Evolutionary conservation across 30 jellyfish, hydroid and myxozoan species (phyloP).

Genomic region (Cassiopea andromeda): DNA sequence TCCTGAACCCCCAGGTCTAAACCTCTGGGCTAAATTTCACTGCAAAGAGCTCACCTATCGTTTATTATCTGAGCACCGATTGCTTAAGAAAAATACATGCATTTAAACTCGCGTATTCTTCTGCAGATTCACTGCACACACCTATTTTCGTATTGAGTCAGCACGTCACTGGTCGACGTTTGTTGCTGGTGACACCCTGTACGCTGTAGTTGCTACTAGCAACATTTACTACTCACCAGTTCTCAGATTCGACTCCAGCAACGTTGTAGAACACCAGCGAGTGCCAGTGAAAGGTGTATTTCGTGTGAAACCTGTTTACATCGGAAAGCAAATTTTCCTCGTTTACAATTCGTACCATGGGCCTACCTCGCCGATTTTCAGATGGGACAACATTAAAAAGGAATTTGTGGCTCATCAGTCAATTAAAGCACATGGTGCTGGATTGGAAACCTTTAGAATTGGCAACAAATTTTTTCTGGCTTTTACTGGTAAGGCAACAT

Average conservation of each 20-base stretch:
- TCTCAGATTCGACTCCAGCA: conserved; percentile 37
- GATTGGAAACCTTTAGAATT: conserved; percentile 80
- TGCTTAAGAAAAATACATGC: too few species aligned
- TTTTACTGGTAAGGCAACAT: conserved; percentile 66
- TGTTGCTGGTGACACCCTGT: conserved; percentile 64
- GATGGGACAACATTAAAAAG: conserved; percentile 59
- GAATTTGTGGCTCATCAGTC: conserved; percentile 65
- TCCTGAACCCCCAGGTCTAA: too few species aligned
- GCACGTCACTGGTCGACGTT: conserved; percentile 95
- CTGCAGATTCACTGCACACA: conserved; percentile 58
- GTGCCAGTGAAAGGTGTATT: conserved; percentile 77
- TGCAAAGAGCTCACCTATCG: too few species aligned
- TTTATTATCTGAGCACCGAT: too few species aligned
- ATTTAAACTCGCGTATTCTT: neutral
- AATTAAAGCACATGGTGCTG: conserved; percentile 79
- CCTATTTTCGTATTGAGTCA: conserved; percentile 41
- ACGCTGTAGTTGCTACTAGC: conserved; percentile 89
- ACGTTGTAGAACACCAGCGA: conserved; percentile 68
- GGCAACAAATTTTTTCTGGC: conserved; percentile 76
- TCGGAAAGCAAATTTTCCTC: conserved; percentile 37
- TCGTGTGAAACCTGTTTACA: conserved; percentile 72
- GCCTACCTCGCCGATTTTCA: conserved; percentile 65
- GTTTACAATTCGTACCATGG: conserved; percentile 63
- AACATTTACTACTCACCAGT: conserved; percentile 63
- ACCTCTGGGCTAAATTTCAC: too few species aligned